Percentiles rank a stretch among this genome's conserved stretches.
Conservation (phyloP, 2,888 invertebrate species). For the Campoplex capitator region DNA sequence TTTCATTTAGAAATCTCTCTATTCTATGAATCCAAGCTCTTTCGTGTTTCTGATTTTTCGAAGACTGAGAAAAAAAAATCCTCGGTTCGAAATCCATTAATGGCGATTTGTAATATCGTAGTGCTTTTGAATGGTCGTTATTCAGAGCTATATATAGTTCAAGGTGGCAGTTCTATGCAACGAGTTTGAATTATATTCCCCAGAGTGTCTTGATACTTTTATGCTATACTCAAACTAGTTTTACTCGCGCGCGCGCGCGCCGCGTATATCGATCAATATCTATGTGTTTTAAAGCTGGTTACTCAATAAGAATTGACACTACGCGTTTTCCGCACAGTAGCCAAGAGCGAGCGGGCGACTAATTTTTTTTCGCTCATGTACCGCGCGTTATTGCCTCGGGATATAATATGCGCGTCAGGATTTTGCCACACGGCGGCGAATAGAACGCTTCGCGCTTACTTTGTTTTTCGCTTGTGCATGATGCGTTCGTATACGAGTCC, state of each 20-base stretch:
- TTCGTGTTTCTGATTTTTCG: neutral
- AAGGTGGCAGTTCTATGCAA: neutral
- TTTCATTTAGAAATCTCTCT: too few relatives aligned
- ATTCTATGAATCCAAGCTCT: too few relatives aligned
- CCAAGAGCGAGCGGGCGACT: slow-evolving; percentile 12
- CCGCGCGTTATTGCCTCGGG: slow-evolving; percentile 1
- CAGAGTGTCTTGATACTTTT: neutral
- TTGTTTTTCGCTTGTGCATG: slow-evolving; percentile 15
- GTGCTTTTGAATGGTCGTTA: neutral
- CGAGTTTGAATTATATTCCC: neutral
- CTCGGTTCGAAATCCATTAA: neutral
- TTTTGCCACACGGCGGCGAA: neutral
- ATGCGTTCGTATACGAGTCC: too few relatives aligned
- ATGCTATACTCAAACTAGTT: neutral
- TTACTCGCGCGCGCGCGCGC: neutral
- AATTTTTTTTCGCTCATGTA: slow-evolving; percentile 5
- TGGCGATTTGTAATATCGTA: neutral
- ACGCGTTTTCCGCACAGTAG: slow-evolving; percentile 32
- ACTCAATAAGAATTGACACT: slow-evolving; percentile 35
- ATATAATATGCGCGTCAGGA: neutral
- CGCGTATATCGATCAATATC: neutral
- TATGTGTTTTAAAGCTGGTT: neutral
- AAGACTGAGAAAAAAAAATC: neutral
- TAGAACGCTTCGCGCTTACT: neutral
- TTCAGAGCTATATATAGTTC: neutral